A percentile compares a stretch with the other conserved stretches of the same genome.
These are phyloP conservation scores for Gallirallus australis DNA, from an alignment of 2,797 vertebrate species.

Conservation along the genomic window DNA sequence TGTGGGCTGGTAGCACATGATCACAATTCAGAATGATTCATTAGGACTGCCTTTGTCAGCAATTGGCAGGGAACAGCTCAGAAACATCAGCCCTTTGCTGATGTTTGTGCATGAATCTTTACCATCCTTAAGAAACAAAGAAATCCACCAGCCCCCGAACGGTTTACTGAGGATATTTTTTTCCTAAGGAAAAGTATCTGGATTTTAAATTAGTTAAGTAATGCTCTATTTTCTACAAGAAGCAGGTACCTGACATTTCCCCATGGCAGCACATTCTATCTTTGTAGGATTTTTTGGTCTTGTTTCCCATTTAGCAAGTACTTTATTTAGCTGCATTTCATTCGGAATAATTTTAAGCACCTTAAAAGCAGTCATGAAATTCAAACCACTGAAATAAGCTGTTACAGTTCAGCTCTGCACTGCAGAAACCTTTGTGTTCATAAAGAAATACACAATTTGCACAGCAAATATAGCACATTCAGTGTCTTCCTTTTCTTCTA, in stretches of 20 bases:
- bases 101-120: constrained; percentile 29
- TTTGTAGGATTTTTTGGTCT: neutral
- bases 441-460: neutral
- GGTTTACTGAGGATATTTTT: neutral
- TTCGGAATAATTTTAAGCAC: neutral
- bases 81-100: constrained; percentile 46
- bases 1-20: constrained; percentile 85
- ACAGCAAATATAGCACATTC: neutral
- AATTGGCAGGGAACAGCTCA: constrained; percentile 77
- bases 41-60: constrained; percentile 80
- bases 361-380: neutral
- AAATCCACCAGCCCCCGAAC: neutral
- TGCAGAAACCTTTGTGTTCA: neutral
- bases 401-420: neutral
- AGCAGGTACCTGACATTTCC: neutral
- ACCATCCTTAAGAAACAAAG: constrained; percentile 36
- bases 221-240: neutral
- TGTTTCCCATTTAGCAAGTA: neutral
- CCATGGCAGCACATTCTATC: neutral
- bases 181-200: neutral
- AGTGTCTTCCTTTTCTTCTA: neutral
- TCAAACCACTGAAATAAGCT: neutral
- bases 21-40: constrained; percentile 79
- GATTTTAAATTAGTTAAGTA: constrained; percentile 38
- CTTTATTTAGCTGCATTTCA: neutral